These are phyloP conservation scores for Carassius auratus DNA, from an alignment of 2,113 vertebrate genomes.

Conservation along the genomic window DNA sequence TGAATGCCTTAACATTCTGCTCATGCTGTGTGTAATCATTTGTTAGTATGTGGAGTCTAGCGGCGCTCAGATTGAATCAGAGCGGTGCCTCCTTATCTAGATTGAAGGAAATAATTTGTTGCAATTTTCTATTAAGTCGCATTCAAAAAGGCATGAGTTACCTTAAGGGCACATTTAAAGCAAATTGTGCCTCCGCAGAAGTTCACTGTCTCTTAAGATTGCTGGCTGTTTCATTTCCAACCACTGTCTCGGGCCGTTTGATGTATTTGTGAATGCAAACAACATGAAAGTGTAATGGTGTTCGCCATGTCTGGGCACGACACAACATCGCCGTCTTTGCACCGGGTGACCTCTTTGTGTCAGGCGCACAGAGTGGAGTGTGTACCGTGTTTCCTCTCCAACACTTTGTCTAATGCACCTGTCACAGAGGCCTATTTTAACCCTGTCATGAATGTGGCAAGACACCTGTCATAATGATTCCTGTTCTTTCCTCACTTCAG, in stretches of 20 bases:
- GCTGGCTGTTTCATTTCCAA: background rate
- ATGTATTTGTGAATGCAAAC: constrained; percentile 31
- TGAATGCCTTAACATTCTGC: constrained; percentile 39
- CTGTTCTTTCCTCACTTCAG: constrained; percentile 34
- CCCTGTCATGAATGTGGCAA: constrained; percentile 25
- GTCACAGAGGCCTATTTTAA: constrained; percentile 19
- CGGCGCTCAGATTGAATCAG: constrained; percentile 35
- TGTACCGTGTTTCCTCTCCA: constrained; percentile 7
- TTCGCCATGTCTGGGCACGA: background rate
- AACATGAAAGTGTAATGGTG: constrained; percentile 21
- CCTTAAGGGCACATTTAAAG: constrained; percentile 34
- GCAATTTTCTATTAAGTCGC: constrained; percentile 44
- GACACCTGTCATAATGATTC: constrained; percentile 46
- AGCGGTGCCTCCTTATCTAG: constrained; percentile 36
- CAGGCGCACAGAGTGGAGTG: constrained; percentile 30
- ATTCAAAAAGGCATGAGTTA: constrained; percentile 36
- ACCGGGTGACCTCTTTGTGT: constrained; percentile 47
- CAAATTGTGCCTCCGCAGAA: constrained; percentile 13
- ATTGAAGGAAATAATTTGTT: constrained; percentile 46
- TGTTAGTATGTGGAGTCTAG: constrained; percentile 37
- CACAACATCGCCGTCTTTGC: constrained; percentile 1
- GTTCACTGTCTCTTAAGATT: constrained; percentile 21
- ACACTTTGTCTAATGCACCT: constrained; percentile 49
- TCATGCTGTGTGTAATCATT: constrained; percentile 34
- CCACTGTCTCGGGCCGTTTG: background rate